phyloP scores from a whole-genome alignment of 1,140 invertebrate species.

The Potamilus streckersoni region DNA sequence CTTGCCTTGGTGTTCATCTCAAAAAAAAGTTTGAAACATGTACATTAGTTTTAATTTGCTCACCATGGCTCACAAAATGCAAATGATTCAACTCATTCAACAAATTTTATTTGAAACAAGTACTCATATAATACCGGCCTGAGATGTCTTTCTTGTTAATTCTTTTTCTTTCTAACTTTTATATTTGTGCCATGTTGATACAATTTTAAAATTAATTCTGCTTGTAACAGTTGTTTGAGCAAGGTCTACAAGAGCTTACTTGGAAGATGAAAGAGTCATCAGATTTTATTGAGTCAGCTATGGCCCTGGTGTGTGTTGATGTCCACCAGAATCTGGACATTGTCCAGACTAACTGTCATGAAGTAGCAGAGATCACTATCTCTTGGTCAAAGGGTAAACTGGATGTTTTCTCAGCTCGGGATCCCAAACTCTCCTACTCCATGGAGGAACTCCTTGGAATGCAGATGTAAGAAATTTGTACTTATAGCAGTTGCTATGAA shows the following conservation, averaged over 20 bases:
- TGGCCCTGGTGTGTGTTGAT: slow-evolving; percentile 63
- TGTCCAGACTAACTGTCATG: slow-evolving; percentile 65
- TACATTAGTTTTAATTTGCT: too few relatives aligned
- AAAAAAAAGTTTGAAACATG: too few relatives aligned
- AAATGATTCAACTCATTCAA: too few relatives aligned
- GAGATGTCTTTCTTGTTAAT: too few relatives aligned
- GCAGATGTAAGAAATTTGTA: slow-evolving; percentile 54
- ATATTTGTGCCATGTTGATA: background rate
- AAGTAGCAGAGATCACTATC: slow-evolving; percentile 59
- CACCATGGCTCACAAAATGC: too few relatives aligned
- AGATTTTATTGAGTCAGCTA: slow-evolving; percentile 66
- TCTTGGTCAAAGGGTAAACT: slow-evolving; percentile 59
- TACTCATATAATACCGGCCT: too few relatives aligned
- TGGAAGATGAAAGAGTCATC: slow-evolving; percentile 67
- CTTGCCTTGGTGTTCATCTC: too few relatives aligned
- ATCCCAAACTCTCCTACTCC: slow-evolving; percentile 49
- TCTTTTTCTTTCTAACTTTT: too few relatives aligned
- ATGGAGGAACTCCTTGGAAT: slow-evolving; percentile 63
- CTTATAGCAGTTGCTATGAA: too few relatives aligned
- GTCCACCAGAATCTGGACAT: slow-evolving; percentile 64
- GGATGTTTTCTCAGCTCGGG: slow-evolving; percentile 58
- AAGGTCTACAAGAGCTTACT: slow-evolving; percentile 61
- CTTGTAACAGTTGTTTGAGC: slow-evolving; percentile 52
- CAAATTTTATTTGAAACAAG: too few relatives aligned
- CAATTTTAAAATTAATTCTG: slow-evolving; percentile 2